These are phyloP conservation scores for Margarornis squamiger DNA, from an alignment of 2,797 vertebrate genomes.

Conservation along the genomic window DNA sequence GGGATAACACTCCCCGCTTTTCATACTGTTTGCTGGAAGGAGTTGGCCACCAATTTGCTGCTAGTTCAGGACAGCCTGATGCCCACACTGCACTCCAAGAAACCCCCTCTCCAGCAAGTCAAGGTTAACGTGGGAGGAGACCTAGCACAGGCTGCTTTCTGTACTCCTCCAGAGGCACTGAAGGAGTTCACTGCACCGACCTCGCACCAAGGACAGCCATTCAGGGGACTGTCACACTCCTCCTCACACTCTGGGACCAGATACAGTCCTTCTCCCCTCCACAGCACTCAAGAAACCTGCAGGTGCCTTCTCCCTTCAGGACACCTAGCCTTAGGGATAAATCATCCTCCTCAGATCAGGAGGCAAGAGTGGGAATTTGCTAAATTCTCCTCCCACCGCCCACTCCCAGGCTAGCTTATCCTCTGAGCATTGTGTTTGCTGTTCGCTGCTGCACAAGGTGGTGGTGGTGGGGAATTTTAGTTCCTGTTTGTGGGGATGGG, in stretches of 20 bases:
- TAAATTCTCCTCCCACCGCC: neutral
- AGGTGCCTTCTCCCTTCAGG: neutral
- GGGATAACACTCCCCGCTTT: neutral
- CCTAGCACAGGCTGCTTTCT: neutral
- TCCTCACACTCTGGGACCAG: neutral
- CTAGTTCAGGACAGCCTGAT: neutral
- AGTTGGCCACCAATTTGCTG: neutral
- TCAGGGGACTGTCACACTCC: neutral
- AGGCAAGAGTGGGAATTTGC: neutral
- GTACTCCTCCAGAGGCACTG: neutral
- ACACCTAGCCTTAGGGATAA: neutral
- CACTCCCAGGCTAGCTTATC: neutral
- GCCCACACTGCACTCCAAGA: fast-evolving
- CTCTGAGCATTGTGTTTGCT: neutral
- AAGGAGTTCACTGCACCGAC: neutral
- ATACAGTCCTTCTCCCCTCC: neutral
- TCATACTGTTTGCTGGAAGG: neutral
- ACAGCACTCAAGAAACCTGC: neutral
- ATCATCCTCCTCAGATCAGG: neutral
- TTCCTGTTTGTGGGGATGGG: neutral
- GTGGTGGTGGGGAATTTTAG: neutral
- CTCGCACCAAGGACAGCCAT: neutral
- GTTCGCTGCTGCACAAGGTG: neutral
- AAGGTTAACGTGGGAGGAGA: neutral
- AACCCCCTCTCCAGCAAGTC: neutral